Conservation (phyloP, 1,140 invertebrate genomes). For the Cotesia glomerata region DNA sequence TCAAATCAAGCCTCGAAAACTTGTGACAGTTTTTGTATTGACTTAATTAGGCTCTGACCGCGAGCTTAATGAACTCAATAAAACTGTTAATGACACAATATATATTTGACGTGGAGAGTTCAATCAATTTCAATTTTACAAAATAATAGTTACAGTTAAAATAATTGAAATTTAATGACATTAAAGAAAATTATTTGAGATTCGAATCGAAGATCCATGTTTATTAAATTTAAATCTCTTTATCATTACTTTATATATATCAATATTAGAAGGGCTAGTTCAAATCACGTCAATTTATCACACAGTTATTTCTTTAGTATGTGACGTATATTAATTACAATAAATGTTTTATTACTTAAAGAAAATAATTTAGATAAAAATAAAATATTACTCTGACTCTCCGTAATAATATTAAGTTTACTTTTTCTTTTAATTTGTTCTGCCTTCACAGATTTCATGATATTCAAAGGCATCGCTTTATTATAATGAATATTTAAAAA, state of each 20-base stretch:
- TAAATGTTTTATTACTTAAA: constrained; percentile 47
- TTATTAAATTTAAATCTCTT: too few relatives aligned
- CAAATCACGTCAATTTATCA: constrained; percentile 61
- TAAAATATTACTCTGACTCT: background rate
- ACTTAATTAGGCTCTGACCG: constrained; percentile 56
- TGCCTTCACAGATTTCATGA: constrained; percentile 40
- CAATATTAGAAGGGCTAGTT: constrained; percentile 49
- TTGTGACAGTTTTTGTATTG: constrained; percentile 33
- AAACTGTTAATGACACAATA: constrained; percentile 26
- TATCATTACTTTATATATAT: too few relatives aligned
- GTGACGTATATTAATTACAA: constrained; percentile 53
- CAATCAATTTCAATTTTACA: background rate
- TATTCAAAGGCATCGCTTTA: constrained; percentile 33
- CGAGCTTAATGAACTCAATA: constrained; percentile 55
- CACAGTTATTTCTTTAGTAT: constrained; percentile 54
- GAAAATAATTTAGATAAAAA: constrained; percentile 30
- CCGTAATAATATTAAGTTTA: background rate
- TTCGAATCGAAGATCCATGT: too few relatives aligned
- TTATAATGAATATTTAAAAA: background rate
- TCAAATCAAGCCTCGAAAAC: background rate
- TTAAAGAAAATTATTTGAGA: too few relatives aligned
- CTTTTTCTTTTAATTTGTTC: constrained; percentile 1
- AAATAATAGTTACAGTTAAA: background rate
- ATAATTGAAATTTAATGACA: too few relatives aligned
- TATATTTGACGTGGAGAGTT: background rate